Conservation (phyloP, 2,888 invertebrate genomes). For the Nasonia oneida region DNA sequence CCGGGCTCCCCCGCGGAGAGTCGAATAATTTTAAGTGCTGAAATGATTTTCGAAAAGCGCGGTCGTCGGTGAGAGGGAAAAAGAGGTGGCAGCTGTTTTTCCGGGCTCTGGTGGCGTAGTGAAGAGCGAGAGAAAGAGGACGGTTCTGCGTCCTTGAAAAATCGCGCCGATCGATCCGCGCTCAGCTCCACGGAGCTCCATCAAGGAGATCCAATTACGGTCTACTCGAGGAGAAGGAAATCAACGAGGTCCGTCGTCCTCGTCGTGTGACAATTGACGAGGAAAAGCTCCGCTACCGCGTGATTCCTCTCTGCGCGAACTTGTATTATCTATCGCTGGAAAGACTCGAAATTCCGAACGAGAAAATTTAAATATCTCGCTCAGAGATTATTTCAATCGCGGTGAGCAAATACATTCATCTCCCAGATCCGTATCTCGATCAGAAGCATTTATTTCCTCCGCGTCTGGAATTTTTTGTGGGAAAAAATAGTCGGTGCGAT, state of each 20-base stretch:
- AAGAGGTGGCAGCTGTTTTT: neutral
- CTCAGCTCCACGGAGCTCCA: constrained; percentile 21
- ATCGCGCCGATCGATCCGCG: constrained; percentile 55
- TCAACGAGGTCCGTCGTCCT: constrained; percentile 33
- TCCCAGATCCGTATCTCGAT: constrained; percentile 16
- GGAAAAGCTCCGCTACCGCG: constrained; percentile 8
- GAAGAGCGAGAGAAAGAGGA: constrained; percentile 25
- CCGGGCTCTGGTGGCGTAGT: neutral
- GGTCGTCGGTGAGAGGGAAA: neutral
- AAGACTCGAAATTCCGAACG: neutral
- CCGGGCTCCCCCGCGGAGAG: neutral
- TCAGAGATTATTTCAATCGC: neutral
- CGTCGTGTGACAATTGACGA: constrained; percentile 56
- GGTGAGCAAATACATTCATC: neutral
- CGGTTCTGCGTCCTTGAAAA: constrained; percentile 59
- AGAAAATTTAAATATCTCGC: neutral
- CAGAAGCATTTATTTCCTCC: neutral
- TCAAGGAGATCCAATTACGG: constrained; percentile 59
- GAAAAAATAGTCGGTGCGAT: neutral
- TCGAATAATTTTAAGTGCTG: constrained; percentile 16
- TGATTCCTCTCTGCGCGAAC: neutral
- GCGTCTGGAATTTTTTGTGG: neutral
- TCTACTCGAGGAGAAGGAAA: constrained; percentile 52
- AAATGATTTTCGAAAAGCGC: constrained; percentile 46
- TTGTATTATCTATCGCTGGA: neutral